phyloP scores from a whole-genome alignment of 2,888 invertebrate species.

The Cryptophagus acutangulus region DNA sequence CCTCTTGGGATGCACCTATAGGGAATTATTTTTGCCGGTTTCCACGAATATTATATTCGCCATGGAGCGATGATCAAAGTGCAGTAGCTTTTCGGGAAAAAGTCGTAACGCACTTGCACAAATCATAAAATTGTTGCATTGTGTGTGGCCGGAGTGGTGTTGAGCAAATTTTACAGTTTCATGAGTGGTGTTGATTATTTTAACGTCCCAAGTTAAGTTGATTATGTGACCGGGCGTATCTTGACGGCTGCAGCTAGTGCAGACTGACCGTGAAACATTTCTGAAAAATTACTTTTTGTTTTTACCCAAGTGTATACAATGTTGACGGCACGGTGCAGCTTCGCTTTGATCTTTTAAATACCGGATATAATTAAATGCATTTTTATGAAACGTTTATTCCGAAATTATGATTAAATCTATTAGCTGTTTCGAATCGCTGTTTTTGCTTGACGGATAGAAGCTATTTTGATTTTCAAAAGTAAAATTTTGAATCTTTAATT shows the following conservation, averaged over 20 bases:
- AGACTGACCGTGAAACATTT: slow-evolving; percentile 14
- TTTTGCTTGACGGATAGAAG: too few species aligned
- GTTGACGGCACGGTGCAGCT: slow-evolving; percentile 12
- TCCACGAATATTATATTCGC: too few species aligned
- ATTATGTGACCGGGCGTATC: slow-evolving; percentile 12
- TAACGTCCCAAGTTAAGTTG: slow-evolving; percentile 14
- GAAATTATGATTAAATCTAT: too few species aligned
- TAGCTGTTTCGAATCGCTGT: too few species aligned
- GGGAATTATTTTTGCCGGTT: too few species aligned
- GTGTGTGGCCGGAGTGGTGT: neutral
- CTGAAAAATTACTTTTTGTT: slow-evolving; percentile 13
- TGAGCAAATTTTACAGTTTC: slow-evolving; percentile 3
- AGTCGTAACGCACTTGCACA: neutral
- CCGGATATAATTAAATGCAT: slow-evolving; percentile 18
- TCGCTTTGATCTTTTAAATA: slow-evolving; percentile 15
- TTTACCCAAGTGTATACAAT: slow-evolving; percentile 15
- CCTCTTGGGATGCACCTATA: too few species aligned
- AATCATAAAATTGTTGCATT: neutral
- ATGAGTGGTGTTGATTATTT: slow-evolving; percentile 15
- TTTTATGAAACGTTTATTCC: too few species aligned
- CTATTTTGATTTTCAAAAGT: too few species aligned
- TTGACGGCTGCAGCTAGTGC: slow-evolving; percentile 8
- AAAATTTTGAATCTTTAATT: too few species aligned
- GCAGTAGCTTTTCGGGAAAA: too few species aligned
- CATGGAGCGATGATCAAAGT: too few species aligned